Conservation (phyloP, 2,113 vertebrate species). For the Nannobrachium achirus region DNA sequence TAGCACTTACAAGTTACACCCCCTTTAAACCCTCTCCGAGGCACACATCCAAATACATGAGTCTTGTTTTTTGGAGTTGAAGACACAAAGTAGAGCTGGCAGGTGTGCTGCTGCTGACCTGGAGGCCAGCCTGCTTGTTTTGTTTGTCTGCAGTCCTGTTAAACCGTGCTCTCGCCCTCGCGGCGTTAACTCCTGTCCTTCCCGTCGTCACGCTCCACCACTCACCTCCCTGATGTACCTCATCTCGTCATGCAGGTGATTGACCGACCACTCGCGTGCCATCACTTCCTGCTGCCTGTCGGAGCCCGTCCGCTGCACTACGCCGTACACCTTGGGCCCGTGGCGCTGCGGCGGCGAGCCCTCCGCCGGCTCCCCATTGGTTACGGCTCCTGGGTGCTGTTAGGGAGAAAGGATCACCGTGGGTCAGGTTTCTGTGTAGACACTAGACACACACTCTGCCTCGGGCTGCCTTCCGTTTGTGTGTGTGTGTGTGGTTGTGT, state of each 20-base stretch:
- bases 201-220: slow-evolving; percentile 29
- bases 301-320: slow-evolving; percentile 86
- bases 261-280: slow-evolving; percentile 91
- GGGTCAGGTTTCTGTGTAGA: slow-evolving; percentile 73
- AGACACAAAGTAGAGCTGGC: background rate
- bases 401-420: slow-evolving; percentile 65
- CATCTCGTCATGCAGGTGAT: slow-evolving; percentile 95
- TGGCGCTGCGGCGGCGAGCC: slow-evolving; percentile 79
- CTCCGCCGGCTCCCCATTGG: slow-evolving; percentile 81
- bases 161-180: too few species aligned
- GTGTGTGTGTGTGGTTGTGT: background rate
- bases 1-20: too few species aligned
- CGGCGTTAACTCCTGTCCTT: too few species aligned
- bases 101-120: background rate
- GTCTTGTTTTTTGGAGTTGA: background rate
- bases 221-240: slow-evolving; percentile 96
- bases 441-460: slow-evolving; percentile 35
- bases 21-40: too few species aligned
- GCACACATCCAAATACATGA: too few species aligned
- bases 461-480: slow-evolving; percentile 17
- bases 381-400: slow-evolving; percentile 81
- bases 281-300: slow-evolving; percentile 91
- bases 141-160: background rate
- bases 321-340: slow-evolving; percentile 86
- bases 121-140: background rate